These are phyloP conservation scores for Sanderia malayensis DNA, from an alignment of 30 jellyfish, hydroid and myxozoan species.

Conservation along the genomic window DNA sequence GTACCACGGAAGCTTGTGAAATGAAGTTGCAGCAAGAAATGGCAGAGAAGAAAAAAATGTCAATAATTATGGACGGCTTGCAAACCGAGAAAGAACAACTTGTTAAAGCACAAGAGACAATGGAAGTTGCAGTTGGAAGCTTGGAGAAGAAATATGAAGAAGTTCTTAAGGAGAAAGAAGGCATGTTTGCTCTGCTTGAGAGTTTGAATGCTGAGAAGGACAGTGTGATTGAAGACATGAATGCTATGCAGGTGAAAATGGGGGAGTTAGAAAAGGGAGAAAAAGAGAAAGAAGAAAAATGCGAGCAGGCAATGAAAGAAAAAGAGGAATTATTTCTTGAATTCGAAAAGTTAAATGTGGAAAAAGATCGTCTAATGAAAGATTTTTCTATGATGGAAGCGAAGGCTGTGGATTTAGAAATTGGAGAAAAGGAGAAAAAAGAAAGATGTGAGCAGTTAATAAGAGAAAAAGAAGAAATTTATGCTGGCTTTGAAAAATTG, in stretches of 20 bases:
- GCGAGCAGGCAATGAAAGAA: background rate
- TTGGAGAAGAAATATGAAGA: background rate
- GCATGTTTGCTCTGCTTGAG: background rate
- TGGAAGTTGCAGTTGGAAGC: conserved; percentile 7
- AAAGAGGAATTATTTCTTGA: background rate
- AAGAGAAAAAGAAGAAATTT: conserved; percentile 5
- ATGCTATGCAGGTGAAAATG: background rate
- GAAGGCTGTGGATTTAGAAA: background rate
- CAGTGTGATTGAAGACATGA: background rate
- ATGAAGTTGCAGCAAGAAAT: background rate
- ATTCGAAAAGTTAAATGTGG: conserved; percentile 9
- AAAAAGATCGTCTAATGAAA: background rate
- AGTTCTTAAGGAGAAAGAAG: conserved; percentile 2
- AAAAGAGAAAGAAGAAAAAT: background rate
- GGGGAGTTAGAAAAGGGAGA: background rate
- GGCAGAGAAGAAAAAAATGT: background rate
- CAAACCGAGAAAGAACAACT: conserved; percentile 6
- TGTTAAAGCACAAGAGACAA: conserved; percentile 15
- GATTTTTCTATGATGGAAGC: conserved; percentile 26
- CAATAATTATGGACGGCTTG: conserved; percentile 4
- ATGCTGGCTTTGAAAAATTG: background rate
- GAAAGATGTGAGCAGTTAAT: background rate
- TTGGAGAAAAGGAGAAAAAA: background rate
- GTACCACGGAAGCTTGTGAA: too few relatives aligned
- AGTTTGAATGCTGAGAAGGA: too few relatives aligned